A percentile compares a stretch with the other conserved stretches of the same genome.
phyloP scores from a whole-genome alignment of 1,140 invertebrate genomes.

The Antheraea mylitta region DNA sequence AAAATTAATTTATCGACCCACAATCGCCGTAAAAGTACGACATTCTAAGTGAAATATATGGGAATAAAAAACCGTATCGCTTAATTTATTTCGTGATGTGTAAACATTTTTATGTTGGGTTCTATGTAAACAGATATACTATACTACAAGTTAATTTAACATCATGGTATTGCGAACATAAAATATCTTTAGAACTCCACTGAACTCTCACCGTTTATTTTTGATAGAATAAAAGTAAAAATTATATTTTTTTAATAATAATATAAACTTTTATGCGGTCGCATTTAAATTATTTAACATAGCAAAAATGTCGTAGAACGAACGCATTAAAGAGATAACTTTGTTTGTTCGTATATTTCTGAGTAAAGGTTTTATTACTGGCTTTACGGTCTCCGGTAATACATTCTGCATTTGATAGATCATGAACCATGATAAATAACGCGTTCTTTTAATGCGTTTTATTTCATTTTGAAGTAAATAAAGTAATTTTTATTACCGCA shows the following conservation, averaged over 20 bases:
- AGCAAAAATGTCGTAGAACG: background rate
- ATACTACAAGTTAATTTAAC: too few species aligned
- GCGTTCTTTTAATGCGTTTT: background rate
- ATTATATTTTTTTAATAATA: background rate
- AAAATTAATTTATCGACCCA: too few species aligned
- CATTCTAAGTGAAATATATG: too few species aligned
- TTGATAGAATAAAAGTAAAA: background rate
- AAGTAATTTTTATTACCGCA: background rate
- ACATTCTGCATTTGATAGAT: background rate
- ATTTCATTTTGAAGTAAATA: constrained; percentile 1
- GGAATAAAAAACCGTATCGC: too few species aligned
- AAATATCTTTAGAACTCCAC: too few species aligned
- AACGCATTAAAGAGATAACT: constrained; percentile 1
- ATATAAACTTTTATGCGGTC: background rate
- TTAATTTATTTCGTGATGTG: too few species aligned
- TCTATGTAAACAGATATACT: too few species aligned
- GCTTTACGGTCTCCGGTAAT: constrained; percentile 1
- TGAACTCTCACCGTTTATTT: too few species aligned
- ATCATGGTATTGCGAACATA: too few species aligned
- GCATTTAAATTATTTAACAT: background rate
- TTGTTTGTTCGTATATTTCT: constrained; percentile 2
- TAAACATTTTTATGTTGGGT: too few species aligned
- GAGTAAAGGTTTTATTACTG: constrained; percentile 2
- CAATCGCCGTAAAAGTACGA: too few species aligned
- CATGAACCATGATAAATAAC: background rate